These are phyloP conservation scores for Hybognathus amarus DNA, from an alignment of 2,797 vertebrate genomes.

Conservation along the genomic window DNA sequence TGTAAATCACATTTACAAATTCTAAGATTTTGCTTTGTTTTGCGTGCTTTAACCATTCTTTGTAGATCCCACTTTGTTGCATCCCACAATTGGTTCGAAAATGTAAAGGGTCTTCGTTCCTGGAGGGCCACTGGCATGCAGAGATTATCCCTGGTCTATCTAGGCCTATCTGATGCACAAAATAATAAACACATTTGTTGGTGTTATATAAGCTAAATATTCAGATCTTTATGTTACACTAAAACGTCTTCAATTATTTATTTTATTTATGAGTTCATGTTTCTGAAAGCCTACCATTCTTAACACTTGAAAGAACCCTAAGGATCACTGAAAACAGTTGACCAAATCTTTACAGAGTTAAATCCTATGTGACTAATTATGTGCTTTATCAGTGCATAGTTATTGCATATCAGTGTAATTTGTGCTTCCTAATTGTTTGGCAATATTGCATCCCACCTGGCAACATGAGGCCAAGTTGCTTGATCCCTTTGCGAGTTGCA, in stretches of 20 bases:
- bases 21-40: background rate
- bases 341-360: constrained; percentile 13
- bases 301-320: constrained; percentile 54
- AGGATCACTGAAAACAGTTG: constrained; percentile 36
- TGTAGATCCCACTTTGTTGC: background rate
- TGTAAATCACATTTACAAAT: background rate
- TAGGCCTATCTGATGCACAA: background rate
- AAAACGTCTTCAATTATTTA: background rate
- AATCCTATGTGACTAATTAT: constrained; percentile 55
- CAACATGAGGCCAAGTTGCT: constrained; percentile 5
- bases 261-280: background rate
- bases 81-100: background rate
- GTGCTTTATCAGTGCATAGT: constrained; percentile 2
- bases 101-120: background rate
- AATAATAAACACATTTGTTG: background rate
- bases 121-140: background rate
- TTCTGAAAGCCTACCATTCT: background rate
- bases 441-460: constrained; percentile 28
- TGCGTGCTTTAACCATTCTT: background rate
- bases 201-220: background rate
- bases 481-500: constrained; percentile 27
- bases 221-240: background rate
- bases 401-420: constrained; percentile 13
- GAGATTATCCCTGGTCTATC: background rate
- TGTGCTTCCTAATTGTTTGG: constrained; percentile 40